Percentiles rank a stretch among this genome's conserved stretches.
Conservation (phyloP, 2,113 vertebrate genomes). For the Candoia aspera region DNA sequence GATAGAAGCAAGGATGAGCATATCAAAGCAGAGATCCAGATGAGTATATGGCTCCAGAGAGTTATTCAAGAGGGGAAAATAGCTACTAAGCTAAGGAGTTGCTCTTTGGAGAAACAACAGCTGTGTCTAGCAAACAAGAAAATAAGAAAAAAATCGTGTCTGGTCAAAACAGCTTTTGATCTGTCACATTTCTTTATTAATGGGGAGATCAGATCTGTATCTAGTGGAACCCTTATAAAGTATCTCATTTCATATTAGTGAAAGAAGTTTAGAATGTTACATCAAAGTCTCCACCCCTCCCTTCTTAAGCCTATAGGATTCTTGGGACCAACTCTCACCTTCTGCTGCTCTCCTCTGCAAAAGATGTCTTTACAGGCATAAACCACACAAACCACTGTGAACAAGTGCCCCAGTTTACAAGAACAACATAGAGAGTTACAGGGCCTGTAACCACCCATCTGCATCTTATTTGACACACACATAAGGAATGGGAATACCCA, state of each 20-base stretch:
- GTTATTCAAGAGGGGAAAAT: neutral
- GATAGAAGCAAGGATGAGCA: constrained; percentile 1
- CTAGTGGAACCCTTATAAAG: neutral
- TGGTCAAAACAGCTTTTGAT: neutral
- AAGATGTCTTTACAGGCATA: neutral
- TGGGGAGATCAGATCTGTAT: neutral
- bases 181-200: neutral
- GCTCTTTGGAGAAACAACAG: neutral
- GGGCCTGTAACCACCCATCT: neutral
- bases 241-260: neutral
- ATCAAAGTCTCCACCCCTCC: neutral
- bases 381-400: neutral
- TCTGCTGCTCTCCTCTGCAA: neutral
- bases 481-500: neutral
- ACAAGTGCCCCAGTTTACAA: neutral
- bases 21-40: neutral
- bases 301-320: neutral
- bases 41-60: constrained; percentile 10
- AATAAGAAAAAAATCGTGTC: neutral
- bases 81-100: neutral
- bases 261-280: neutral
- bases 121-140: neutral
- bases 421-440: neutral
- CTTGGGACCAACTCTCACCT: neutral
- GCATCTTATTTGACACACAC: neutral